phyloP scores from a whole-genome alignment of 2,113 vertebrate species.

The Syrmaticus mikado region DNA sequence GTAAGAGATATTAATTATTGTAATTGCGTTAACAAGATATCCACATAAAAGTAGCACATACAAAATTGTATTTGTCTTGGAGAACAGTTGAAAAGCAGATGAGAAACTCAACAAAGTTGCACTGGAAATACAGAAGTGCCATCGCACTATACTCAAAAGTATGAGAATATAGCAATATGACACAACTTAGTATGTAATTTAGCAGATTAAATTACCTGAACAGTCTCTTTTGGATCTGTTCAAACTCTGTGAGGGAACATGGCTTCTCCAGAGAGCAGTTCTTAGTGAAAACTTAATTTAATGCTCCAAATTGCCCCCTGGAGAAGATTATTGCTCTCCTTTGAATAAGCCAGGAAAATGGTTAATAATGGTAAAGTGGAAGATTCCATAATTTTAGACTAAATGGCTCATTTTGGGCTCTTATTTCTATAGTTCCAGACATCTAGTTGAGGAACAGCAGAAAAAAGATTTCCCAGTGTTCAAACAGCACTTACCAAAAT shows the following conservation, averaged over 20 bases:
- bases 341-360: background rate
- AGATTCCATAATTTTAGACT: background rate
- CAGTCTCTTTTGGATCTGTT: slow-evolving; percentile 40
- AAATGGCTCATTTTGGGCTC: background rate
- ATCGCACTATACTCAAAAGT: background rate
- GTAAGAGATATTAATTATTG: slow-evolving; percentile 5
- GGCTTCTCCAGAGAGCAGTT: slow-evolving; percentile 45
- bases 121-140: slow-evolving; percentile 25
- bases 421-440: background rate
- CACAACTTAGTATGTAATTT: slow-evolving; percentile 22
- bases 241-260: background rate
- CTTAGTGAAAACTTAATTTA: slow-evolving; percentile 19
- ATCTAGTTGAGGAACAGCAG: background rate
- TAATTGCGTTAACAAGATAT: slow-evolving; percentile 11
- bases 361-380: background rate
- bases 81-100: slow-evolving; percentile 44
- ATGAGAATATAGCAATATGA: background rate
- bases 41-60: background rate
- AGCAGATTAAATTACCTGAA: slow-evolving; percentile 39
- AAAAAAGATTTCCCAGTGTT: background rate
- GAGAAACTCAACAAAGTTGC: background rate
- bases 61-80: slow-evolving; percentile 26
- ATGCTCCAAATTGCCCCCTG: slow-evolving; percentile 8
- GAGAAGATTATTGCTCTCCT: slow-evolving; percentile 29
- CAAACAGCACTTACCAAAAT: background rate